Percentiles rank a stretch among this genome's conserved stretches.
Conservation (phyloP, 2,888 invertebrate genomes). For the Phlogophora meticulosa region DNA sequence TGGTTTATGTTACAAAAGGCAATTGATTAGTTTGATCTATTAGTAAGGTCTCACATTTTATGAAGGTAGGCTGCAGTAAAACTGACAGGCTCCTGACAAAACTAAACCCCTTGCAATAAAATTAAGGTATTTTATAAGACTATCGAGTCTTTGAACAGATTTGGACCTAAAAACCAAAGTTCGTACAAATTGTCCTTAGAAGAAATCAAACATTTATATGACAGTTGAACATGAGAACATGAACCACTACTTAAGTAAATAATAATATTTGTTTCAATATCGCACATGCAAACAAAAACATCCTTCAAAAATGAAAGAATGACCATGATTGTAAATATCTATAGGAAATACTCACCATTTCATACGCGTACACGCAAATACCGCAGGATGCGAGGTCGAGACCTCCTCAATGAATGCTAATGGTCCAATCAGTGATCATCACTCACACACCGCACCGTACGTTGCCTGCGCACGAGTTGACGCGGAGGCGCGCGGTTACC, state of each 20-base stretch:
- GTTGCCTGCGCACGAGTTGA: conserved; percentile 74
- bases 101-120: conserved; percentile 6
- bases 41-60: conserved; percentile 25
- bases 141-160: background rate
- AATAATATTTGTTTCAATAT: background rate
- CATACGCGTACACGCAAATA: conserved; percentile 68
- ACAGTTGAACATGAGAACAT: background rate
- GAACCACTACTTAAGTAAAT: background rate
- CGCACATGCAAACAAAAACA: conserved; percentile 17
- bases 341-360: conserved; percentile 78
- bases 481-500: conserved; percentile 75
- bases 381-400: conserved; percentile 77
- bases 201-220: conserved; percentile 9
- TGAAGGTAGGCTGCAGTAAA: conserved; percentile 30
- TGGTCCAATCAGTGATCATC: conserved; percentile 82
- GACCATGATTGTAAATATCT: conserved; percentile 43
- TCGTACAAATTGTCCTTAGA: background rate
- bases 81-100: background rate
- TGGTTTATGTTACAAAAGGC: background rate
- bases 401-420: conserved; percentile 77
- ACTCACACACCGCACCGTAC: conserved; percentile 69
- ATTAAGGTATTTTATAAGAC: conserved; percentile 12
- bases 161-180: background rate
- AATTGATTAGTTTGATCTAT: conserved; percentile 5
- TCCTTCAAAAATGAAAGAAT: conserved; percentile 19